Evolutionary conservation across 2,888 invertebrate genomes (phyloP).

Genomic region (Ochropleura plecta): DNA sequence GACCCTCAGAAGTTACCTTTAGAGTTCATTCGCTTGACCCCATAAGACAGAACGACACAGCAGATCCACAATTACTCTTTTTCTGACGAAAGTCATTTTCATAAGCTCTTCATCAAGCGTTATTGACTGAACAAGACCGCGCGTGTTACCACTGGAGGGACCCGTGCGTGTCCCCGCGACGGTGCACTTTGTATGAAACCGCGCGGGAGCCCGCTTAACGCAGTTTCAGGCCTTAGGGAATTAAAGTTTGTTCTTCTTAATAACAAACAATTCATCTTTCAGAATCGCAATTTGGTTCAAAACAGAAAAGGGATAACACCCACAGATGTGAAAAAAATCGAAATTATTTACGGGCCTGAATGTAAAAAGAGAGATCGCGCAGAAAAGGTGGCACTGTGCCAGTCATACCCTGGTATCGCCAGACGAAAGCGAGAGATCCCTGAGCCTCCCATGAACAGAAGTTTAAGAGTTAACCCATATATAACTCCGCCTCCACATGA

Average conservation of each 20-base stretch:
- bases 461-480: constrained; percentile 80
- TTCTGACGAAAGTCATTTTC: no score
- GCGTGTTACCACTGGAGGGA: no score
- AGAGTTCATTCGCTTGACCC: no score
- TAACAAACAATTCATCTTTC: constrained; percentile 55
- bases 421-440: constrained; percentile 35
- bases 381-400: constrained; percentile 82
- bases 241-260: not conserved
- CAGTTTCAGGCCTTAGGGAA: no score
- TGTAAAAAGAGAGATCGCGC: constrained; percentile 79
- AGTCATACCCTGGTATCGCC: constrained; percentile 77
- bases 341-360: constrained; percentile 80
- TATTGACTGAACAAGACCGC: no score
- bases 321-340: constrained; percentile 79
- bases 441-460: constrained; percentile 48
- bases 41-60: no score
- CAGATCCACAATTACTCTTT: no score
- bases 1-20: no score
- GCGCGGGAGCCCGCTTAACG: no score
- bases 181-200: no score
- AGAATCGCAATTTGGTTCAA: constrained; percentile 76
- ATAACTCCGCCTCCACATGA: constrained; percentile 79
- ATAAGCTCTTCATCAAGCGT: no score
- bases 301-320: constrained; percentile 72
- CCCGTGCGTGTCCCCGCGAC: no score